Evolutionary conservation across 2,888 invertebrate genomes (phyloP), one percentile per base, ranked within the genome.

Genomic region (Mycogona germanica): DNA sequence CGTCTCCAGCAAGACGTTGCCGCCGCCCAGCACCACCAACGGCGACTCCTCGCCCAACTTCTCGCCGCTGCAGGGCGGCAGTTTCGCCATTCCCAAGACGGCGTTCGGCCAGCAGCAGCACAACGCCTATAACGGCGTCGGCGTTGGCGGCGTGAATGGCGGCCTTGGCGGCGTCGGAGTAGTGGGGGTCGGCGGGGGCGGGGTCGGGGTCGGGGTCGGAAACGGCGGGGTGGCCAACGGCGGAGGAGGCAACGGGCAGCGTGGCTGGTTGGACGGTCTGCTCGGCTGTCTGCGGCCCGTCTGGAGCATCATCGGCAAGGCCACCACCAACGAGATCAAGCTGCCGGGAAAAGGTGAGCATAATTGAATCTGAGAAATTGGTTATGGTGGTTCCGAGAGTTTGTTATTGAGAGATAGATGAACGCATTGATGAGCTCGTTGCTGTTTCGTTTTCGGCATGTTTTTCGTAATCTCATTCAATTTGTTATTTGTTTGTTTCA

Each of bases 261-360:
- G 66, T 23, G 77, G 78, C 60, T 87, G 86, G 85, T 78, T 86
- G 68, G 83, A 82, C 58, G 88, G 89, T 0, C 77, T 95, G 53
- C 74, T 89, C 61, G 87, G 88, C 1, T 95, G 95, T 66, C 80
- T 95, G 66, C 78, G 87, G 57, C 88, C 89, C 0, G 83, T 95
- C 9, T 76, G 87, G 69, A 83, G 84, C n/a, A 79, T 92, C 62
- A 84, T 92, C 55, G 84, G 84, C 49, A 87, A 86, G 68, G 80
- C 82, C 44, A 64, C 64, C 7, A 66, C 65, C 25, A 57, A 56
- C 53, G 68, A 70, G 56, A 61, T 65, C 37, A 68, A 68, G 57
- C 63, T 66, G 55, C 65, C 66, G 61, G 65, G 66, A 60, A 56
- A 56, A 48, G 53, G 53, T 56, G 37, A n/a, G 23, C 25, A 47